A percentile compares a stretch with the other conserved stretches of the same genome.
These are phyloP conservation scores for Silvanus unidentatus DNA, from an alignment of 2,888 invertebrate genomes.

Conservation along the genomic window DNA sequence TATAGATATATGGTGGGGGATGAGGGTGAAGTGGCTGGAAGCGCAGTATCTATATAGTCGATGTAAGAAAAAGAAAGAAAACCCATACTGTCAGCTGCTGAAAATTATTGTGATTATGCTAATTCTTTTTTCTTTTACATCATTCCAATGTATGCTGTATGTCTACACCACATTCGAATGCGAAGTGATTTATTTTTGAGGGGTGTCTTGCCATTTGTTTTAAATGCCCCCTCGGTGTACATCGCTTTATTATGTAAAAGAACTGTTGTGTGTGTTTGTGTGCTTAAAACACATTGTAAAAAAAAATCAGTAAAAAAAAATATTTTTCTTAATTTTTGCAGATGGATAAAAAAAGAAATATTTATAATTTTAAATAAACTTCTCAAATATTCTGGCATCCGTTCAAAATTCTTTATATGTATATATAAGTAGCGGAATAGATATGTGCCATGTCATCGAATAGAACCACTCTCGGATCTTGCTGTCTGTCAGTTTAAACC, in stretches of 20 bases:
- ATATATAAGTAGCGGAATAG: conserved; percentile 30
- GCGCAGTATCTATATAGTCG: conserved; percentile 13
- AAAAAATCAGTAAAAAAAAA: no score
- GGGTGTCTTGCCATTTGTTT: conserved; percentile 9
- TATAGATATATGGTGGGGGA: no score
- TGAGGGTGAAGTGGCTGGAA: no score
- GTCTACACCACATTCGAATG: conserved; percentile 39
- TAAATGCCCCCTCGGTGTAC: no score
- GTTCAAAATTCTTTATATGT: background rate
- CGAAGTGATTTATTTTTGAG: conserved; percentile 33
- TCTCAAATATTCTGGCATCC: background rate
- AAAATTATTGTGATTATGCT: conserved; percentile 60
- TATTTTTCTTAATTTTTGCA: no score
- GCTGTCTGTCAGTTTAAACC: conserved; percentile 49
- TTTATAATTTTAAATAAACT: no score
- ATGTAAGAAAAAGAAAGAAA: conserved; percentile 49
- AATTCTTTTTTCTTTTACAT: conserved; percentile 47
- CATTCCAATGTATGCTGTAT: conserved; percentile 39
- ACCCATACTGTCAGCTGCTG: conserved; percentile 57
- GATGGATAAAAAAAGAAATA: no score
- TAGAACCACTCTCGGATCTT: conserved; percentile 44
- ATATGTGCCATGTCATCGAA: conserved; percentile 45
- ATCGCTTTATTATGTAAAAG: no score
- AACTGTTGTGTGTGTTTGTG: no score
- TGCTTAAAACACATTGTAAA: no score